Conservation (phyloP, 2,113 vertebrate genomes). For the Salvator merianae region DNA sequence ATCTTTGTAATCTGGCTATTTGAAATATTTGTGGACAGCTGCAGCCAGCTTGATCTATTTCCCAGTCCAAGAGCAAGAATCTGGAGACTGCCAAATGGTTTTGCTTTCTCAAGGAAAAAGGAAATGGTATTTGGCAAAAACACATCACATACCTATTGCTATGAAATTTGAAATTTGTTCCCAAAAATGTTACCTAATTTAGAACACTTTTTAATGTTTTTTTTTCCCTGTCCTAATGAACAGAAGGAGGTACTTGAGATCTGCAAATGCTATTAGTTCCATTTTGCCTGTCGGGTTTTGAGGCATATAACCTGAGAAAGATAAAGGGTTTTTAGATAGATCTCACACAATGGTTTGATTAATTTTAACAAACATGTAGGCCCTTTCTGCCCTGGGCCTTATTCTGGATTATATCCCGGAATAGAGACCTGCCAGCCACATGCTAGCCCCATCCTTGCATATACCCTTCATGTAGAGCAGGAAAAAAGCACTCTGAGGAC, state of each 20-base stretch:
- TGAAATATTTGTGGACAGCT: neutral
- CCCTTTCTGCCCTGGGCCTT: too few relatives aligned
- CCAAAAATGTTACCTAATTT: constrained; percentile 8
- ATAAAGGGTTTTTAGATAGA: neutral
- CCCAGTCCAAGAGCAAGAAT: neutral
- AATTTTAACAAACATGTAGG: neutral
- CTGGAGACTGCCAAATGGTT: constrained; percentile 5
- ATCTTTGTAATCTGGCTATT: neutral
- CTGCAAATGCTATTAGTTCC: neutral
- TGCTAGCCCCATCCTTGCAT: too few relatives aligned
- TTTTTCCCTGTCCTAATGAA: neutral
- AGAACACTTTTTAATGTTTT: neutral
- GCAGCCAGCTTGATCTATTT: neutral
- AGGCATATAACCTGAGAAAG: neutral
- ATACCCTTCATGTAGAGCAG: too few relatives aligned
- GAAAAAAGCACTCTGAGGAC: too few relatives aligned
- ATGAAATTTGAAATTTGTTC: constrained; percentile 7
- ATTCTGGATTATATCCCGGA: too few relatives aligned
- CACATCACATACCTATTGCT: neutral
- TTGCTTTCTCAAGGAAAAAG: neutral
- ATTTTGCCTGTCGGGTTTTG: neutral
- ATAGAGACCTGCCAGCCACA: too few relatives aligned
- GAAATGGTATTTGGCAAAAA: constrained; percentile 9
- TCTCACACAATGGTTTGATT: neutral
- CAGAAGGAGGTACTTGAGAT: neutral